A percentile compares a stretch with the other conserved stretches of the same genome.
Evolutionary conservation across 2,113 vertebrate genomes (phyloP).

Genomic region (Scortum barcoo): DNA sequence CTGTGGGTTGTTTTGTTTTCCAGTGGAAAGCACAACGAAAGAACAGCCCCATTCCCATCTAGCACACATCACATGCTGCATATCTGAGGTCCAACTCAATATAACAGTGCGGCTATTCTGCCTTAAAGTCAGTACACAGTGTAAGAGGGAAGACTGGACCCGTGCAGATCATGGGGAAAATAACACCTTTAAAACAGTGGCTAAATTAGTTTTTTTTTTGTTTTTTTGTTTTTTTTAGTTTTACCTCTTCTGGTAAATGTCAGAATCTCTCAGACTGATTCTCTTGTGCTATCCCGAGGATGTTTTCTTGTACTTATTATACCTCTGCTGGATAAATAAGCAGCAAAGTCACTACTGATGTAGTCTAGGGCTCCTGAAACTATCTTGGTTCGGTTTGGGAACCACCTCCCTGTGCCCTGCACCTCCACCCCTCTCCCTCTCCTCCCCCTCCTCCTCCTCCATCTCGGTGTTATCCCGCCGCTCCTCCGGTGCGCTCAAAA

Average conservation of each 20-base stretch:
- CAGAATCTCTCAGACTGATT: too few species aligned
- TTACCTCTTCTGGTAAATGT: neutral
- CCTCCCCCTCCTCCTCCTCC: conserved; percentile 32
- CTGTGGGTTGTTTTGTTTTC: conserved; percentile 13
- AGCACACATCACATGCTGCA: neutral
- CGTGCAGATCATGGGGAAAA: neutral
- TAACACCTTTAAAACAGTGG: neutral
- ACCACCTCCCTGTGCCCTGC: conserved; percentile 33
- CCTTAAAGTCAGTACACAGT: neutral
- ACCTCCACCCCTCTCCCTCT: conserved; percentile 26
- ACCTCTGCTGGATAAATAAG: neutral
- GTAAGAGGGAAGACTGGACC: neutral
- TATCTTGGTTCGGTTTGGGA: conserved; percentile 9
- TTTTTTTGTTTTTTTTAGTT: neutral
- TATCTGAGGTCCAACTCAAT: neutral
- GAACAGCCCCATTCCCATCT: neutral
- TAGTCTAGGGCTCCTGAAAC: neutral
- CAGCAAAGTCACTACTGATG: neutral
- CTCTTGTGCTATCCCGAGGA: too few species aligned
- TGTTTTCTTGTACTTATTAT: too few species aligned
- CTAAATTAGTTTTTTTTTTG: neutral
- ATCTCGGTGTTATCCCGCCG: conserved; percentile 36
- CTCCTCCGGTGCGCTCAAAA: conserved; percentile 62
- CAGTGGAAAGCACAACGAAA: neutral
- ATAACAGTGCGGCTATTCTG: neutral